These are phyloP conservation scores for Drepana arcuata DNA, from an alignment of 1,140 invertebrate species.

Conservation along the genomic window DNA sequence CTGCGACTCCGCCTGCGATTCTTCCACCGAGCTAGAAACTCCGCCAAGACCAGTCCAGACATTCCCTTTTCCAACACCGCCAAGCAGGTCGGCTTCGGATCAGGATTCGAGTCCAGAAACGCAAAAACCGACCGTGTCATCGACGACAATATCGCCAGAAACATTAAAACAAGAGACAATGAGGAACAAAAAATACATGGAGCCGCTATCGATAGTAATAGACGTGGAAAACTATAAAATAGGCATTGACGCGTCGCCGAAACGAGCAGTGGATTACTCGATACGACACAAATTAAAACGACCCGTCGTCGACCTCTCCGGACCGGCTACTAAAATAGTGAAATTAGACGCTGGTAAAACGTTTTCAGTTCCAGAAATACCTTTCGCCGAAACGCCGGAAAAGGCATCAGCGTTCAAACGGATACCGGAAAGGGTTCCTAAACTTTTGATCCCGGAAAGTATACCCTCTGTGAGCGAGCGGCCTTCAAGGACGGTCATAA, in stretches of 20 bases:
- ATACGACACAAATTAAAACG: constrained; percentile 54
- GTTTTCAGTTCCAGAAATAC: constrained; percentile 17
- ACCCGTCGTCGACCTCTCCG: constrained; percentile 27
- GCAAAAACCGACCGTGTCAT: constrained; percentile 75
- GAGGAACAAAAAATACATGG: constrained; percentile 54
- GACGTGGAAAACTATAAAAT: constrained; percentile 67
- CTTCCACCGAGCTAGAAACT: constrained; percentile 62
- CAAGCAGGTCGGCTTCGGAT: constrained; percentile 64
- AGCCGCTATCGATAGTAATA: constrained; percentile 60
- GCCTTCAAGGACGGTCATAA: constrained; percentile 48
- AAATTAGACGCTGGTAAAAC: constrained; percentile 30
- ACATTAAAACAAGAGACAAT: constrained; percentile 47
- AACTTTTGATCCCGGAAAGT: constrained; percentile 36
- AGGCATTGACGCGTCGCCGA: constrained; percentile 60
- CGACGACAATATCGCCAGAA: constrained; percentile 73
- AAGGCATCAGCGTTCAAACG: constrained; percentile 32
- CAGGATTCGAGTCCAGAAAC: constrained; percentile 73
- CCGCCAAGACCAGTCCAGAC: constrained; percentile 63
- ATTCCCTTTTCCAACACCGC: constrained; percentile 62
- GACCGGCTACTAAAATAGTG: constrained; percentile 38
- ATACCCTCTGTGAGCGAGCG: constrained; percentile 32
- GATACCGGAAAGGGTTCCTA: constrained; percentile 26
- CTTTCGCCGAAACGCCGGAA: constrained; percentile 23
- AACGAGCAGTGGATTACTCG: constrained; percentile 57
- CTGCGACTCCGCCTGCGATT: constrained; percentile 77